These are phyloP conservation scores for Tetraneura akinire DNA, from an alignment of 1,140 invertebrate genomes.

Conservation along the genomic window DNA sequence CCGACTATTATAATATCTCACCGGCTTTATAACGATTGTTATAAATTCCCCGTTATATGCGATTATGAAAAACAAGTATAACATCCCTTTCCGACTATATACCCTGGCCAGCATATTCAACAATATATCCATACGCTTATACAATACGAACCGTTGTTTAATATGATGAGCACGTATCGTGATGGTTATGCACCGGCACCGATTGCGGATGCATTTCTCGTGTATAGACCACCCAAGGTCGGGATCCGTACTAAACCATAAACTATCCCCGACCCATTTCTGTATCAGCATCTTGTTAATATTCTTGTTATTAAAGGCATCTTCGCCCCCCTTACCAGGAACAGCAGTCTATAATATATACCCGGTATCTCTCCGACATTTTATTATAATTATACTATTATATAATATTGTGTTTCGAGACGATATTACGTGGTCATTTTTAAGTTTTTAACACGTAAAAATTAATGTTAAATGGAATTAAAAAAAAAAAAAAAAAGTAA, in stretches of 20 bases:
- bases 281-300: neutral
- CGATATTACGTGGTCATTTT: no score
- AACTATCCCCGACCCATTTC: neutral
- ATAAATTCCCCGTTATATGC: neutral
- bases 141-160: neutral
- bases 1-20: neutral
- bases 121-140: no score
- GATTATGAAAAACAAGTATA: neutral
- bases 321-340: neutral
- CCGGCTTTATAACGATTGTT: neutral
- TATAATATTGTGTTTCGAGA: no score
- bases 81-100: neutral
- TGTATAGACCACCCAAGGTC: neutral
- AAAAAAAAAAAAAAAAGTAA: no score
- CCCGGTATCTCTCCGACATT: neutral
- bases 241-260: neutral
- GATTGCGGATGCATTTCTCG: conserved; percentile 27
- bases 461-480: no score
- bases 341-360: no score
- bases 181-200: neutral
- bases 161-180: conserved; percentile 30
- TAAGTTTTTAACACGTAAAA: no score
- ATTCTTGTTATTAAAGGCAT: no score
- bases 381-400: no score
- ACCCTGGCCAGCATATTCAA: neutral